Base-by-base conservation (phyloP, 2,888 invertebrate genomes). In the Eupithecia insigniata region DNA sequence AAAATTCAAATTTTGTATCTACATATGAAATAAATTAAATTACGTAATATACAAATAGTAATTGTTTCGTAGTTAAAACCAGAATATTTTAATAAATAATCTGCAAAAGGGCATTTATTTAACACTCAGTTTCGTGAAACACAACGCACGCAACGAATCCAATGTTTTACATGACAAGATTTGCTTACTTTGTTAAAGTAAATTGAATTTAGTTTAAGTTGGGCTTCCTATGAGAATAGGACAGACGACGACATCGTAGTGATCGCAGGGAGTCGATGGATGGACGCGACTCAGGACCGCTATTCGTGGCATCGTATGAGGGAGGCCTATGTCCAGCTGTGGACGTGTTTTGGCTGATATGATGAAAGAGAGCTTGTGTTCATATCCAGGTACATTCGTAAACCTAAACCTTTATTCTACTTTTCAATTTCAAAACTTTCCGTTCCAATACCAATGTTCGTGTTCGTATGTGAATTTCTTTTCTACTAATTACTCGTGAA, bases 401-500 rank as follows among this genome's bases (percentile, higher is more conserved):
- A n/a, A 46, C 46, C 22, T 8, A 46, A n/a, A 46, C n/a, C 46
- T 46, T 46, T 46, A n/a, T n/a, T n/a, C 8, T n/a, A 39, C 16
- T 43, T 43, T 43, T 46, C n/a, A n/a, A 8, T 46, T n/a, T 51
- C 22, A 8, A 22, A 10, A 22, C n/a, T 22, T 22, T 22, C 46
- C 22, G 10, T 51, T 51, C 46, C 46, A 51, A 51, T 22, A 51
- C n/a, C 8, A 43, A 36, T 6, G 46, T 72, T 64, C 73, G 70
- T 73, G 70, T 26, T 7, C 66, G 32, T 70, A 65, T 70, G 58
- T 51, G 22, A 10, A 32, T 34, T 65, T 73, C 75, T 16, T 34
- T 65, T 73, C 75, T 16, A 55, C 74, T 82, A 81, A 82, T 83
- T 80, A 81, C 75, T 70, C 74, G 71, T 83, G 75, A 82, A 82